phyloP scores from a whole-genome alignment of 2,888 invertebrate genomes.

The Amphipyra tragopoginis region DNA sequence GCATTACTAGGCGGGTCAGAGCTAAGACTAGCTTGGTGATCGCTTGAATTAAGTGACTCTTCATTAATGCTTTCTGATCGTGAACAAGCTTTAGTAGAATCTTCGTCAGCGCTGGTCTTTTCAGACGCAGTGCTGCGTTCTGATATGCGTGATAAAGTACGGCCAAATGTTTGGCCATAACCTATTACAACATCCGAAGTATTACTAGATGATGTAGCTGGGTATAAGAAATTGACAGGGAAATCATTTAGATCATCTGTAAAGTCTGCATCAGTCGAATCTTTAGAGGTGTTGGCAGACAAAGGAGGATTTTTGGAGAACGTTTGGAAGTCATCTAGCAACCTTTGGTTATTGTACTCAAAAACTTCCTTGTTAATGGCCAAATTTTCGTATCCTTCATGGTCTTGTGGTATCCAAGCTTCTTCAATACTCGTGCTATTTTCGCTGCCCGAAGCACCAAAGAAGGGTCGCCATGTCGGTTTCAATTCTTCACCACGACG shows the following conservation, averaged over 20 bases:
- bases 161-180: conserved; percentile 93
- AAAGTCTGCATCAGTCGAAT: conserved; percentile 91
- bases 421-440: conserved; percentile 96
- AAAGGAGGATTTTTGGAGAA: conserved; percentile 87
- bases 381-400: conserved; percentile 91
- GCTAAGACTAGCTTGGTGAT: conserved; percentile 95
- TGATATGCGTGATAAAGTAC: conserved; percentile 96
- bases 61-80: conserved; percentile 96
- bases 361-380: conserved; percentile 85
- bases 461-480: conserved; percentile 95
- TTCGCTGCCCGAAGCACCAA: conserved; percentile 93
- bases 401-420: conserved; percentile 94
- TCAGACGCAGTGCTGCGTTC: conserved; percentile 97
- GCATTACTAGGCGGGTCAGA: conserved; percentile 95
- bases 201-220: conserved; percentile 89
- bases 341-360: conserved; percentile 83
- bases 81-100: conserved; percentile 95
- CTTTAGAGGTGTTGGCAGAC: conserved; percentile 87
- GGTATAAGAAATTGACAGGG: conserved; percentile 93
- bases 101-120: conserved; percentile 96
- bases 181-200: conserved; percentile 92
- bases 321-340: conserved; percentile 86
- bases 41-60: conserved; percentile 95
- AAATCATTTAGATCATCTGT: conserved; percentile 94
- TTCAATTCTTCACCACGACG: conserved; percentile 93